Conservation (phyloP, 2,113 vertebrate species). For the Nesoenas mayeri region DNA sequence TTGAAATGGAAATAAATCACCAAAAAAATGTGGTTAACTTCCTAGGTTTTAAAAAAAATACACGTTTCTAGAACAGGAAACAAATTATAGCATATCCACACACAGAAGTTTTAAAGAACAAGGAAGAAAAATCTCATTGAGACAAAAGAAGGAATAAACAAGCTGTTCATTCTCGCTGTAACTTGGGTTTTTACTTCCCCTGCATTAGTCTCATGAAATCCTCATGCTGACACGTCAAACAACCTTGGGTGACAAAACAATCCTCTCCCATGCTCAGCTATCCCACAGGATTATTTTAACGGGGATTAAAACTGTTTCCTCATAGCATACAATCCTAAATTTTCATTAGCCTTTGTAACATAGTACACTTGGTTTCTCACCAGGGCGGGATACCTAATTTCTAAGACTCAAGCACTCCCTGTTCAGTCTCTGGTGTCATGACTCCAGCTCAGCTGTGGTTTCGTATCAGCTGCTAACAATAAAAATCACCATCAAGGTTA, state of each 20-base stretch:
- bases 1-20: neutral
- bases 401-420: neutral
- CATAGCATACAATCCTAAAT: rapidly evolving
- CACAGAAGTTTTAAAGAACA: neutral
- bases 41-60: neutral
- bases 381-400: neutral
- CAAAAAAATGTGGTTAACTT: neutral
- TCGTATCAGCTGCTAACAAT: neutral
- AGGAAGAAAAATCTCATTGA: neutral
- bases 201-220: neutral
- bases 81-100: neutral
- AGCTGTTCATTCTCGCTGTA: neutral
- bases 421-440: neutral
- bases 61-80: neutral
- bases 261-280: neutral
- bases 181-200: neutral
- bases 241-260: neutral
- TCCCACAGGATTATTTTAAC: neutral
- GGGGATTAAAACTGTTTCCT: neutral
- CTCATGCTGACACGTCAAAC: neutral
- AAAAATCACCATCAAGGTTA: neutral
- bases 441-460: neutral
- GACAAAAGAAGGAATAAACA: neutral
- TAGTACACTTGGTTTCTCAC: neutral
- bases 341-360: neutral